phyloP scores from a whole-genome alignment of 2,113 vertebrate genomes.

The Lycocorax pyrrhopterus region DNA sequence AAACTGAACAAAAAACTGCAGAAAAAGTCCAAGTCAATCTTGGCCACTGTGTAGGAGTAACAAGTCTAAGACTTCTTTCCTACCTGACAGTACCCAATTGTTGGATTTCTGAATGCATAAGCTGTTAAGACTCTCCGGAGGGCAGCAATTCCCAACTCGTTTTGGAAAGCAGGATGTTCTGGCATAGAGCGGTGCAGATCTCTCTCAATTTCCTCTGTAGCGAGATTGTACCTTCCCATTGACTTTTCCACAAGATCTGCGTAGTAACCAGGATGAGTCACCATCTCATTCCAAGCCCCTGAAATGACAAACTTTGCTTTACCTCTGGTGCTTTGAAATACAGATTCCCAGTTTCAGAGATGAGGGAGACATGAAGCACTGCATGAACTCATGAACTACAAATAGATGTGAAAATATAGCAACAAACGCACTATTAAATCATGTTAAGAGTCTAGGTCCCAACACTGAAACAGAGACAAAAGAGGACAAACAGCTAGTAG shows the following conservation, averaged over 20 bases:
- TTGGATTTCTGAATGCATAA: constrained; percentile 94
- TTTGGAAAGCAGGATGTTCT: constrained; percentile 95
- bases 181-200: constrained; percentile 98
- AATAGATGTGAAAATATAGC: background rate
- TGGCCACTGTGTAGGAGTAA: background rate
- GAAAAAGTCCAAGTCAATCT: background rate
- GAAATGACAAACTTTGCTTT: background rate
- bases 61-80: background rate
- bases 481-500: background rate
- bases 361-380: background rate
- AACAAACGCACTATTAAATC: background rate
- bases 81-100: constrained; percentile 97
- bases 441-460: background rate
- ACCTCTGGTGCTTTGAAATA: background rate
- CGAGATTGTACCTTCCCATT: constrained; percentile 84
- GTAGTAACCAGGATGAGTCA: constrained; percentile 90
- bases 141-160: constrained; percentile 90
- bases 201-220: constrained; percentile 95
- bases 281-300: constrained; percentile 96
- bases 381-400: background rate
- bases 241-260: constrained; percentile 87
- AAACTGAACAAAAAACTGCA: background rate
- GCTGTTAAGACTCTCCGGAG: constrained; percentile 94
- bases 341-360: background rate
- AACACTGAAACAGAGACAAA: background rate